A percentile compares a stretch with the other conserved stretches of the same genome.
phyloP scores from a whole-genome alignment of 2,113 vertebrate genomes.

The Nothobranchius furzeri region DNA sequence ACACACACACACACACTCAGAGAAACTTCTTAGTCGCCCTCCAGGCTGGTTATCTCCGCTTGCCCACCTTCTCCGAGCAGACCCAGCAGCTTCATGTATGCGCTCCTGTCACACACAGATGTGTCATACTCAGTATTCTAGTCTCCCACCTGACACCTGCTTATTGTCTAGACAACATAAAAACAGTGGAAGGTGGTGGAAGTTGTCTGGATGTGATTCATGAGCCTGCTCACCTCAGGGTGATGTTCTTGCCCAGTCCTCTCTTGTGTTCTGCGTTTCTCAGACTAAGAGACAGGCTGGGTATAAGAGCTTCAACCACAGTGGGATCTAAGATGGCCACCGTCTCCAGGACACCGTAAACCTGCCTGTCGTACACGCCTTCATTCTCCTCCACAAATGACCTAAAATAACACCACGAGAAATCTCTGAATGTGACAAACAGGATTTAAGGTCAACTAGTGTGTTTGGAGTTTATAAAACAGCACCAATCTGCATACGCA shows the following conservation, averaged over 20 bases:
- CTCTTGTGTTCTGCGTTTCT: conserved; percentile 88
- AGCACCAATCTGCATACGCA: neutral
- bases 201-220: conserved; percentile 34
- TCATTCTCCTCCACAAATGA: conserved; percentile 89
- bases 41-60: conserved; percentile 87
- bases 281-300: conserved; percentile 84
- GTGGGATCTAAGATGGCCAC: conserved; percentile 82
- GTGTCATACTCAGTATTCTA: conserved; percentile 3
- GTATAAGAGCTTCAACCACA: conserved; percentile 83
- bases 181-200: conserved; percentile 46
- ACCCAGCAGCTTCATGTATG: conserved; percentile 88
- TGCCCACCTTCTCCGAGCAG: conserved; percentile 86
- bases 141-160: conserved; percentile 2
- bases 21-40: conserved; percentile 71
- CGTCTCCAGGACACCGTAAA: conserved; percentile 86
- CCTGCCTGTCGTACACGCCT: conserved; percentile 83
- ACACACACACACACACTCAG: neutral
- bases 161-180: conserved; percentile 54
- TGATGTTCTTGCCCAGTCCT: conserved; percentile 88
- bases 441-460: too few species aligned
- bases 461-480: neutral
- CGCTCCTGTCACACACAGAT: conserved; percentile 80
- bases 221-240: conserved; percentile 82
- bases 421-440: neutral
- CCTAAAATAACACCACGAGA: conserved; percentile 70